phyloP scores from a whole-genome alignment of 1,140 invertebrate species.

The Solenopsis invicta region DNA sequence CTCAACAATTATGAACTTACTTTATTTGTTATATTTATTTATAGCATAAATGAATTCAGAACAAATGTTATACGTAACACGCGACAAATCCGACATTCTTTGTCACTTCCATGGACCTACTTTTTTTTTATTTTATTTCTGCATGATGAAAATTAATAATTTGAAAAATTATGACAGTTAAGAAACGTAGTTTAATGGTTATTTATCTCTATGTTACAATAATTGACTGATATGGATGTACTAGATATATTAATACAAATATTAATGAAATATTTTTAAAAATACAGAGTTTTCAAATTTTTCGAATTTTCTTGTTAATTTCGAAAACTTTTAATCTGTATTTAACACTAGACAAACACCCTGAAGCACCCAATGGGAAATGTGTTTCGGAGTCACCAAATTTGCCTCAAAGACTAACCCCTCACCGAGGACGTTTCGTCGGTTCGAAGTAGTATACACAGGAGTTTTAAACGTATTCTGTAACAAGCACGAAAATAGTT shows the following conservation, averaged over 20 bases:
- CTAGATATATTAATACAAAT: not conserved
- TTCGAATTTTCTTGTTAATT: not conserved
- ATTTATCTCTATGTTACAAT: not conserved
- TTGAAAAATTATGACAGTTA: not conserved
- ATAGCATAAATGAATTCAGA: no score
- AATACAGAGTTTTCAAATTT: not conserved
- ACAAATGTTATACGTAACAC: no score
- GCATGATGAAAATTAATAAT: conserved; percentile 4
- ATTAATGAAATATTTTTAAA: conserved; percentile 4
- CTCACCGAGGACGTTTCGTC: conserved; percentile 95
- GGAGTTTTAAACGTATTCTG: conserved; percentile 95
- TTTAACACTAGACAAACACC: conserved; percentile 95
- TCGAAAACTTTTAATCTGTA: conserved; percentile 88
- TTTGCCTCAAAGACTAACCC: conserved; percentile 96
- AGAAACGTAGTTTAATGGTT: not conserved
- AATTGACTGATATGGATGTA: not conserved
- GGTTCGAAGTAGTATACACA: conserved; percentile 94
- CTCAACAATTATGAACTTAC: no score
- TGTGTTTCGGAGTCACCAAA: conserved; percentile 92
- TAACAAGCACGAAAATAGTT: not conserved
- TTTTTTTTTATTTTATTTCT: not conserved
- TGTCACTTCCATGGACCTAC: not conserved
- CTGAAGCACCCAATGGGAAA: conserved; percentile 95
- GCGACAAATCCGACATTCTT: no score
- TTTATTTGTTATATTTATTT: no score